Percentiles rank a stretch among this genome's conserved stretches.
These are phyloP conservation scores for Tetranychus piercei DNA, from an alignment of 2,888 invertebrate species.

Conservation along the genomic window DNA sequence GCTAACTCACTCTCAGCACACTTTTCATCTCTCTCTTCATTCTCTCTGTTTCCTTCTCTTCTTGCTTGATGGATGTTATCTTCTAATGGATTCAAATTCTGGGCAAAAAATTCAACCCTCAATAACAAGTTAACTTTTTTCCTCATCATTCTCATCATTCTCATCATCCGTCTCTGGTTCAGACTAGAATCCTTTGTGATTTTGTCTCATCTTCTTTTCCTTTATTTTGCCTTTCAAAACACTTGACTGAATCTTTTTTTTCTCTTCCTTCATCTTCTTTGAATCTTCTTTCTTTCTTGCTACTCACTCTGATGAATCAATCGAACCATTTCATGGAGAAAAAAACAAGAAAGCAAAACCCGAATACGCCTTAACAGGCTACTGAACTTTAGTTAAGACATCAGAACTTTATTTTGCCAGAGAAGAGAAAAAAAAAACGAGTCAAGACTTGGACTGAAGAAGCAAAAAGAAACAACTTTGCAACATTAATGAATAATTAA, in stretches of 20 bases:
- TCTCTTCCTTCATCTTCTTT: not conserved
- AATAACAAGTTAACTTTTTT: not conserved
- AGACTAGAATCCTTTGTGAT: not conserved
- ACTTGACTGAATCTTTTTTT: not conserved
- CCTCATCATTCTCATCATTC: not conserved
- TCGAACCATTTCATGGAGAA: not conserved
- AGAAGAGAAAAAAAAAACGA: too few species aligned
- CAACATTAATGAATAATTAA: too few species aligned
- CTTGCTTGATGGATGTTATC: not conserved
- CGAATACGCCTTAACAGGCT: not conserved
- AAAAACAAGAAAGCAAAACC: too few species aligned
- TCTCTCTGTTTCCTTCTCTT: slow-evolving; percentile 1
- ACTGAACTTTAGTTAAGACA: not conserved
- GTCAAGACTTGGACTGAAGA: too few species aligned
- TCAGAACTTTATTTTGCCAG: not conserved
- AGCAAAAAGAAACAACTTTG: too few species aligned
- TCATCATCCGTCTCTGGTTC: not conserved
- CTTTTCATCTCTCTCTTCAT: not conserved
- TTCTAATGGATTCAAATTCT: not conserved
- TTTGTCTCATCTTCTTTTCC: not conserved
- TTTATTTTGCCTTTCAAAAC: not conserved
- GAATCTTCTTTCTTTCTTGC: not conserved
- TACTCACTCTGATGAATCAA: not conserved
- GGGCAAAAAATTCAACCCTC: not conserved
- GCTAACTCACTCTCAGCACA: not conserved